Evolutionary conservation across 2,113 vertebrate genomes (phyloP).

Genomic region (Nanorana parkeri): DNA sequence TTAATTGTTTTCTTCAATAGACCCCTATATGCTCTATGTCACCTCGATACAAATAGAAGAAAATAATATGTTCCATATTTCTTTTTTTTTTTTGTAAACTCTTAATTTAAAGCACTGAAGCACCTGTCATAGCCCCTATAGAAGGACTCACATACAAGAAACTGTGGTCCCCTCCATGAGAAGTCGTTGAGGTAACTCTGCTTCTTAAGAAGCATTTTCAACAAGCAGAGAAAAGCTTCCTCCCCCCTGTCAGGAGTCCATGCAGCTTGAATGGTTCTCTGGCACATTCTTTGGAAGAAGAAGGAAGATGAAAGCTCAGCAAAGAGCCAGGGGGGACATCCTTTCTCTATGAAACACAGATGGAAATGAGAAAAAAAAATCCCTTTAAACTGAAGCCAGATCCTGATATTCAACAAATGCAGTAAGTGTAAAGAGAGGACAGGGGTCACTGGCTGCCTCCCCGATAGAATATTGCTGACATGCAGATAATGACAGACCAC

Average conservation of each 20-base stretch:
- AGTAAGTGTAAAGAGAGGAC: neutral
- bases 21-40: too few species aligned
- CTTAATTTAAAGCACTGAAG: too few species aligned
- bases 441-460: neutral
- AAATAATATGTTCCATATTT: too few species aligned
- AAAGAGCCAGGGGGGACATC: slow-evolving; percentile 34
- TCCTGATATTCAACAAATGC: slow-evolving; percentile 6
- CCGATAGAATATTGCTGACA: neutral
- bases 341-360: slow-evolving; percentile 30
- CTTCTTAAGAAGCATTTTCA: too few species aligned
- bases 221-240: neutral
- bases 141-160: too few species aligned
- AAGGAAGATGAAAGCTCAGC: slow-evolving; percentile 18
- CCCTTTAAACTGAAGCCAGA: slow-evolving; percentile 37
- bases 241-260: neutral
- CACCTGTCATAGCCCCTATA: too few species aligned
- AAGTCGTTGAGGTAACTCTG: too few species aligned
- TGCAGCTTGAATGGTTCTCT: neutral
- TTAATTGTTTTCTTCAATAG: too few species aligned
- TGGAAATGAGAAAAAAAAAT: slow-evolving; percentile 25
- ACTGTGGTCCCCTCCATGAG: too few species aligned
- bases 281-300: slow-evolving; percentile 17
- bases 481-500: neutral
- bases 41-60: too few species aligned
- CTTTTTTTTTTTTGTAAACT: too few species aligned